Evolutionary conservation across 2,888 invertebrate genomes (phyloP).

Genomic region (Apotomis capreana): DNA sequence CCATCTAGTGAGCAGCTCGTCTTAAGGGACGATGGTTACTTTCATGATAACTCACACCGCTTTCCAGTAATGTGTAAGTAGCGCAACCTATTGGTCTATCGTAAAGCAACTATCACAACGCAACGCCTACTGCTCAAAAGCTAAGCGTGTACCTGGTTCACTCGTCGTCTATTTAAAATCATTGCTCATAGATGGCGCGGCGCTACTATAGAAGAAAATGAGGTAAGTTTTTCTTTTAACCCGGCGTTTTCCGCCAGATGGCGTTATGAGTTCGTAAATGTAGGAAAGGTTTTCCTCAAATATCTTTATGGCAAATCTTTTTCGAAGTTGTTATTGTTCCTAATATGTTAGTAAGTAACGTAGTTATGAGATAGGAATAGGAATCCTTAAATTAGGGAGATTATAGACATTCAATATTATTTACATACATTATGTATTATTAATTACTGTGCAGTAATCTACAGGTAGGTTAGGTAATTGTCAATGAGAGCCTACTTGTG

Average conservation of each 20-base stretch:
- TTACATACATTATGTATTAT: too few relatives aligned
- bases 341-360: too few relatives aligned
- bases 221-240: neutral
- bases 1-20: too few relatives aligned
- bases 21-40: too few relatives aligned
- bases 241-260: constrained; percentile 18
- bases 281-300: neutral
- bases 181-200: constrained; percentile 30
- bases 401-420: too few relatives aligned
- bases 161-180: neutral
- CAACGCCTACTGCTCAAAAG: neutral
- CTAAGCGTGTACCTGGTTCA: neutral
- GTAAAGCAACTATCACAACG: neutral
- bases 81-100: constrained; percentile 19
- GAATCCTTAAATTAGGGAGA: too few relatives aligned
- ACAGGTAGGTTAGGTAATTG: too few relatives aligned
- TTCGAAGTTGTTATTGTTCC: neutral
- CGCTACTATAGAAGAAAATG: constrained; percentile 20
- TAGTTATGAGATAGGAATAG: too few relatives aligned
- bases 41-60: too few relatives aligned
- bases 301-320: neutral
- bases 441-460: too few relatives aligned
- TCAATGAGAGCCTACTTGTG: too few relatives aligned
- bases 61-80: neutral
- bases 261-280: neutral